Conservation (phyloP, 2,797 vertebrate genomes). For the Pangasius djambal region DNA sequence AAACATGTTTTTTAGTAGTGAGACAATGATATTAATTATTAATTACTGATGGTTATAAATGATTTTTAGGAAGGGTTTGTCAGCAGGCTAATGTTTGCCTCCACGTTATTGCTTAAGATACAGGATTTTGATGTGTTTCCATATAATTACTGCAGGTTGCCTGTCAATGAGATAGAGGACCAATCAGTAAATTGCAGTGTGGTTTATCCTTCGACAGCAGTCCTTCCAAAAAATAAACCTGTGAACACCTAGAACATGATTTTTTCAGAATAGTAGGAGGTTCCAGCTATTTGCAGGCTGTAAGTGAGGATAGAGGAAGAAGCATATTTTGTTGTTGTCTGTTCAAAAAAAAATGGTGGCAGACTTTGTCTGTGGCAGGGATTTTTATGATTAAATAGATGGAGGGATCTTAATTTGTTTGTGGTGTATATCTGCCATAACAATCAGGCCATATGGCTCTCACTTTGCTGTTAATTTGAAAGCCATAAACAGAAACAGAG, state of each 20-base stretch:
- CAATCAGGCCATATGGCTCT: slow-evolving; percentile 9
- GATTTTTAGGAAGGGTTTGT: slow-evolving; percentile 53
- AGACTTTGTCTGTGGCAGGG: neutral
- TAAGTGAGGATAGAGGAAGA: neutral
- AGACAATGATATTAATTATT: slow-evolving; percentile 59
- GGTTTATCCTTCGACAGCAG: neutral
- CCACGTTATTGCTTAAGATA: neutral
- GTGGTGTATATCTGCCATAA: slow-evolving; percentile 9
- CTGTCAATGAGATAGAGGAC: slow-evolving; percentile 22
- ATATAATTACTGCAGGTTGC: slow-evolving; percentile 21
- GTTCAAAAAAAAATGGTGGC: neutral
- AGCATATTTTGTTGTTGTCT: neutral
- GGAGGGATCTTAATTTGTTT: slow-evolving; percentile 18
- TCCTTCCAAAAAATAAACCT: neutral
- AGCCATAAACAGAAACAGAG: slow-evolving; percentile 2
- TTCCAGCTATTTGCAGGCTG: neutral
- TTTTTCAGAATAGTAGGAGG: neutral
- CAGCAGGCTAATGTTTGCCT: slow-evolving; percentile 39
- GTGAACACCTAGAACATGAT: neutral
- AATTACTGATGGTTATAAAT: slow-evolving; percentile 40
- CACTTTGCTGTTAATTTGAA: slow-evolving; percentile 20
- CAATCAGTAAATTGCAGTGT: slow-evolving; percentile 18
- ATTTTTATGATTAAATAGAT: slow-evolving; percentile 25
- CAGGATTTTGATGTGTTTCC: slow-evolving; percentile 6
- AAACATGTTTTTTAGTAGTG: slow-evolving; percentile 22